phyloP scores from a whole-genome alignment of 1,140 invertebrate genomes.

The Coptotermes formosanus region DNA sequence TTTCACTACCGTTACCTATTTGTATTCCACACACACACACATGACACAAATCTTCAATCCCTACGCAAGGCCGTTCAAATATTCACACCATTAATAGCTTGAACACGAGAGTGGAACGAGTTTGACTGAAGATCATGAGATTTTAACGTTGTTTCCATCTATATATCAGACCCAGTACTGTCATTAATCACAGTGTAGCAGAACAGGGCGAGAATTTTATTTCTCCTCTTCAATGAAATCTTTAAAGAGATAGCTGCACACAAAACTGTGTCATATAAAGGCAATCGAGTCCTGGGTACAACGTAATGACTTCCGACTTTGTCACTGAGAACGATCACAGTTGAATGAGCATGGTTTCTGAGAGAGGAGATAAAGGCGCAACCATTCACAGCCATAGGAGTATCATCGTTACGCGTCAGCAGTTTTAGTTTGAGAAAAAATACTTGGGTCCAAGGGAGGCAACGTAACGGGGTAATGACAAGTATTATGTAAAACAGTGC shows the following conservation, averaged over 20 bases:
- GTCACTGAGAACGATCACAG: too few relatives aligned
- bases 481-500: too few relatives aligned
- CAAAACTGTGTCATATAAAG: too few relatives aligned
- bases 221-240: not conserved
- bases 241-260: not conserved
- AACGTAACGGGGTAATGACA: too few relatives aligned
- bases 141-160: not conserved
- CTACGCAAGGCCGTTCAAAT: not conserved
- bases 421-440: too few relatives aligned
- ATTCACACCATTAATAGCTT: not conserved
- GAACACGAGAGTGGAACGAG: not conserved
- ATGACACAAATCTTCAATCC: not conserved
- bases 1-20: not conserved
- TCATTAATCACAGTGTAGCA: not conserved
- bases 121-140: not conserved
- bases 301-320: too few relatives aligned
- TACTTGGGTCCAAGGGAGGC: too few relatives aligned
- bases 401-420: too few relatives aligned
- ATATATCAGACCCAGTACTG: not conserved
- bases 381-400: too few relatives aligned
- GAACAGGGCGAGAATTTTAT: not conserved
- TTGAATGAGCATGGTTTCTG: too few relatives aligned
- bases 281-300: too few relatives aligned
- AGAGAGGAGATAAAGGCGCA: too few relatives aligned
- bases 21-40: not conserved